These are phyloP conservation scores for Odocoileus virginianus DNA, from an alignment of 2,113 vertebrate genomes.

Conservation along the genomic window DNA sequence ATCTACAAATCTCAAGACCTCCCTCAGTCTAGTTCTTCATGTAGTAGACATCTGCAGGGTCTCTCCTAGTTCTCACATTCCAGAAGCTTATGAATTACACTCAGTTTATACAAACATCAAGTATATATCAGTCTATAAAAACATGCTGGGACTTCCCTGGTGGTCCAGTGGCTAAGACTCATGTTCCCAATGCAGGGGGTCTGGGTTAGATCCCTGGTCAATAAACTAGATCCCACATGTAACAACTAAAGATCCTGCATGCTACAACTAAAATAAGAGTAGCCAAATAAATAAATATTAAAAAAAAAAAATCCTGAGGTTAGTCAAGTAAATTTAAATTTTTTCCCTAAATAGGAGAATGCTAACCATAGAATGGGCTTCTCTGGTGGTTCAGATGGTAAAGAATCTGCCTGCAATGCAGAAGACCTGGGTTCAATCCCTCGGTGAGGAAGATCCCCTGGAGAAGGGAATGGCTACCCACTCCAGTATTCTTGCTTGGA, in stretches of 20 bases:
- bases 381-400: neutral
- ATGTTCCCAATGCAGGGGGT: neutral
- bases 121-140: neutral
- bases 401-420: neutral
- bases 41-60: rapidly evolving
- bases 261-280: neutral
- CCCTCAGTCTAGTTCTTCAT: neutral
- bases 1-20: neutral
- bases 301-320: neutral
- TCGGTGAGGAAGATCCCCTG: neutral
- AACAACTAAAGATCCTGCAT: neutral
- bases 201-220: neutral
- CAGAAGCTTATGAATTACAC: neutral
- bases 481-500: neutral
- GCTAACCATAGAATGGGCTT: neutral
- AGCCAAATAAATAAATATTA: neutral
- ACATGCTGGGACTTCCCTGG: neutral
- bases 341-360: neutral
- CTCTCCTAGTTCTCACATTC: neutral
- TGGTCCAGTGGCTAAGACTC: neutral
- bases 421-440: neutral
- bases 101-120: neutral
- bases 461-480: neutral
- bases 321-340: neutral
- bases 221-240: neutral